Evolutionary conservation across 1,140 invertebrate species (phyloP).

Genomic region (Drosophila leontia): DNA sequence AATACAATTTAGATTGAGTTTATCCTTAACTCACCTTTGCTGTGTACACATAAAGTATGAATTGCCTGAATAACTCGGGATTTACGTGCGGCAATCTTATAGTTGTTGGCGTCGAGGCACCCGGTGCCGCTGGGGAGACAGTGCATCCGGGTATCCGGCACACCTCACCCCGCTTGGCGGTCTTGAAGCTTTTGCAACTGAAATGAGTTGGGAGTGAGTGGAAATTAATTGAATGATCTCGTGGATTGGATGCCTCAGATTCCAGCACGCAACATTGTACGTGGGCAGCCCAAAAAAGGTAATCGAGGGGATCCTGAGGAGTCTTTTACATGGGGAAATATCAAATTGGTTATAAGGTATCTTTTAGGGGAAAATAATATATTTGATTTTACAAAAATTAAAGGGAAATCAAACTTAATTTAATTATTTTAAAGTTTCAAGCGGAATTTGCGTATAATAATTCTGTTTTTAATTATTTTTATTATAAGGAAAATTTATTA

Average conservation of each 20-base stretch:
- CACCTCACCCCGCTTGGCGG: constrained; percentile 91
- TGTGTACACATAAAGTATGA: constrained; percentile 95
- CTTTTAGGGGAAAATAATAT: neutral
- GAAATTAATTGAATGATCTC: constrained; percentile 63
- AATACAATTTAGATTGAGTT: neutral
- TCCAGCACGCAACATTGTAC: constrained; percentile 26
- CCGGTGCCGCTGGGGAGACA: constrained; percentile 89
- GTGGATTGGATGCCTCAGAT: constrained; percentile 30
- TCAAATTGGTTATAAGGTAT: neutral
- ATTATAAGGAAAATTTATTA: too few species aligned
- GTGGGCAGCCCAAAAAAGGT: constrained; percentile 45
- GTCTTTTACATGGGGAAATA: constrained; percentile 4
- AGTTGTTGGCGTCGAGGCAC: constrained; percentile 89
- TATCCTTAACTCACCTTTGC: constrained; percentile 89
- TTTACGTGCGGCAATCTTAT: constrained; percentile 93
- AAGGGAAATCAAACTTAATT: neutral
- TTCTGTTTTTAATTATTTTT: neutral
- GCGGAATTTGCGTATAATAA: neutral
- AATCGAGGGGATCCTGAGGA: constrained; percentile 8
- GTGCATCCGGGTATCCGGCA: constrained; percentile 91
- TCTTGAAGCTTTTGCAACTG: constrained; percentile 95
- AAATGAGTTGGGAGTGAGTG: constrained; percentile 62
- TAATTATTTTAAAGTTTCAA: neutral
- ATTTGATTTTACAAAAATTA: neutral
- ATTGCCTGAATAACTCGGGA: constrained; percentile 93